phyloP scores from a whole-genome alignment of 2,888 invertebrate genomes.

The Euproctis similis region DNA sequence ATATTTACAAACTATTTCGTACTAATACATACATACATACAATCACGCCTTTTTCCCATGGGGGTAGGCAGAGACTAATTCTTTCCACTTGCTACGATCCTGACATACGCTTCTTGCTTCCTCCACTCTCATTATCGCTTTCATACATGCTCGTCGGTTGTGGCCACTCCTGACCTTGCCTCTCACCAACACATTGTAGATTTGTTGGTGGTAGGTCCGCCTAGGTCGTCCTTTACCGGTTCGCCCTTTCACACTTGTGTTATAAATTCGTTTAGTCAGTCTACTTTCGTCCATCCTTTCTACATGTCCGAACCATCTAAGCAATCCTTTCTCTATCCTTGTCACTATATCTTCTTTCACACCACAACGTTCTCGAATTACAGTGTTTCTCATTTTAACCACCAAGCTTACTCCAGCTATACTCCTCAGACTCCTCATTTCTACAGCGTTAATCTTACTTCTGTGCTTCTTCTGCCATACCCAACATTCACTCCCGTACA shows the following conservation, averaged over 20 bases:
- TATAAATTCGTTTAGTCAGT: background rate
- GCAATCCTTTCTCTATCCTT: no score
- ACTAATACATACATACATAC: slow-evolving; percentile 3
- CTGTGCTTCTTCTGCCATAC: background rate
- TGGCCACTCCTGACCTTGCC: background rate
- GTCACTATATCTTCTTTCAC: no score
- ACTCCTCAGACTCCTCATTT: background rate
- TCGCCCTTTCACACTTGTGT: background rate
- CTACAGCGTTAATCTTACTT: background rate
- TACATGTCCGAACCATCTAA: background rate
- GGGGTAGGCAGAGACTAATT: background rate
- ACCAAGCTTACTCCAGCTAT: no score
- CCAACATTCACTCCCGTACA: background rate
- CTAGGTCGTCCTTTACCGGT: background rate
- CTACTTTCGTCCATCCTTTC: background rate
- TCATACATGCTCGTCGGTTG: background rate
- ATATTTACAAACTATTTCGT: no score
- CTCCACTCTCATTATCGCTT: background rate
- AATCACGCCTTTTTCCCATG: background rate
- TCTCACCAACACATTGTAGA: background rate
- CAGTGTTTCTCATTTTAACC: no score
- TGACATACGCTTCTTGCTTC: slow-evolving; percentile 1
- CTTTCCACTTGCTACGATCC: background rate
- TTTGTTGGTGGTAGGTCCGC: background rate
- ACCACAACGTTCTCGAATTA: no score